Evolutionary conservation across 2,113 vertebrate genomes (phyloP), one percentile per base, ranked within the genome.

Genomic region (Labrus mixtus): DNA sequence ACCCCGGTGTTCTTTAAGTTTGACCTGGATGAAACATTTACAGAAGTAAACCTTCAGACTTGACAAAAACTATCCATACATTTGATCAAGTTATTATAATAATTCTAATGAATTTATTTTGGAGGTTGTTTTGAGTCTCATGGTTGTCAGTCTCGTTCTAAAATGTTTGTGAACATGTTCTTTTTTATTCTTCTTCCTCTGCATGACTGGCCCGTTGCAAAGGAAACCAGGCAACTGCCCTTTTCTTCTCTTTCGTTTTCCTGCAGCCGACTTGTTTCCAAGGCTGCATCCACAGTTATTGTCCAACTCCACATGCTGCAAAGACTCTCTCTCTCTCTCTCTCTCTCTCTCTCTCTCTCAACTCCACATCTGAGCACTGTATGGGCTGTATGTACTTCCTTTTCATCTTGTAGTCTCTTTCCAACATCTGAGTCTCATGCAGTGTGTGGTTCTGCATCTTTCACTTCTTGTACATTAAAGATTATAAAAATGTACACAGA

Each of bases 371-470:
- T 62, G 43, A 82, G 69, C 37, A 23, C 37, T 17, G 53, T 76
- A 74, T n/a, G 53, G 62, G 25, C 36, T 63, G 33, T 0, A 33
- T 56, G 22, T 16, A 48, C 55, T 60, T 63, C 36, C 59, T 55
- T 78, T 76, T 76, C 25, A 78, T 80, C 53, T 50, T 37, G 7
- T 50, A 22, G 19, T 76, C 53, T 73, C 76, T 61, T 78, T 88
- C 22, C 3, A 10, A 70, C 59, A 45, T 11, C 17, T 17, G 20
- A 11, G 6, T 68, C 25, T 63, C 20, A 55, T 20, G 13, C 13
- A 19, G 9, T 41, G n/a, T 43, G n/a, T 13, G 46, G 8, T 33
- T 33, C 10, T 55, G 59, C 20, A 50, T 73, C 36, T 79, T 70
- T 22, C 3, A 57, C 4, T 63, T 45, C 25, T 53, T 64, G 22